Percentiles rank a stretch among this genome's conserved stretches.
These are phyloP conservation scores for Gonatopus flavifemur DNA, from an alignment of 1,140 invertebrate species.

Conservation along the genomic window DNA sequence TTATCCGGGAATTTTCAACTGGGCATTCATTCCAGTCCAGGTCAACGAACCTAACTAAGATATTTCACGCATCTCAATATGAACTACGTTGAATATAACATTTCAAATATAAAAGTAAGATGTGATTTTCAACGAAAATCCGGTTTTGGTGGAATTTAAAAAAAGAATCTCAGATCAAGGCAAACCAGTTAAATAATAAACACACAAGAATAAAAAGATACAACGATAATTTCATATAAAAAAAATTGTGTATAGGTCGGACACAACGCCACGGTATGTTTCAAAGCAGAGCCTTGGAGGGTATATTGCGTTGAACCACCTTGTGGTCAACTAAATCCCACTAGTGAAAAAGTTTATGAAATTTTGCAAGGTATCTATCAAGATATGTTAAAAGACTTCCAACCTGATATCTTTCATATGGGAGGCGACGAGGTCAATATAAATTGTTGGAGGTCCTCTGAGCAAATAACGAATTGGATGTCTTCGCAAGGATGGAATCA, in stretches of 20 bases:
- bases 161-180: too few relatives aligned
- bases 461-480: constrained; percentile 73
- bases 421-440: constrained; percentile 82
- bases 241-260: constrained; percentile 44
- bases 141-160: too few relatives aligned
- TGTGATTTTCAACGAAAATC: too few relatives aligned
- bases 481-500: constrained; percentile 60
- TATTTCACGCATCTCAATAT: too few relatives aligned
- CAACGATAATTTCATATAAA: too few relatives aligned
- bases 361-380: constrained; percentile 70
- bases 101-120: too few relatives aligned
- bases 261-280: constrained; percentile 55
- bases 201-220: too few relatives aligned
- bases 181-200: too few relatives aligned
- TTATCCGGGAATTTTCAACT: too few relatives aligned
- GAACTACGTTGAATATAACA: too few relatives aligned
- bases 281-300: constrained; percentile 74
- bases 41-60: too few relatives aligned
- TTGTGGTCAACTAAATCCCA: constrained; percentile 83
- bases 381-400: constrained; percentile 69
- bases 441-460: constrained; percentile 76
- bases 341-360: constrained; percentile 72
- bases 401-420: constrained; percentile 84
- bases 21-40: too few relatives aligned
- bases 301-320: constrained; percentile 82